Conservation (phyloP, 2,113 vertebrate species). For the Tenrec ecaudatus region DNA sequence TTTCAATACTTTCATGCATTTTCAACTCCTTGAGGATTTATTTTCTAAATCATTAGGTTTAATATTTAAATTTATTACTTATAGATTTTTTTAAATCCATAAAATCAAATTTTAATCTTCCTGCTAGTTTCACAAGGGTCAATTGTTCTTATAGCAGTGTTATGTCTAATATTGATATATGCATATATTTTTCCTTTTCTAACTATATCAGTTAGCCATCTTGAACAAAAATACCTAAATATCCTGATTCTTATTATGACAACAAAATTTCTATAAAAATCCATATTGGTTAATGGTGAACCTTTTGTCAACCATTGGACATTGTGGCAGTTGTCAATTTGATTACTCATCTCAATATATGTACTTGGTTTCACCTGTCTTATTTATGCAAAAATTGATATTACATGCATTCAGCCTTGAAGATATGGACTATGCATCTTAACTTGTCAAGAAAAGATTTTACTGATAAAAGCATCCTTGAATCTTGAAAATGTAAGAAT, state of each 20-base stretch:
- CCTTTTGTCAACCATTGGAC: neutral
- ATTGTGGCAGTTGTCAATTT: neutral
- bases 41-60: neutral
- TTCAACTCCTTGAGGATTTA: neutral
- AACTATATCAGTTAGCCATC: neutral
- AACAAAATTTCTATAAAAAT: neutral
- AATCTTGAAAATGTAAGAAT: neutral
- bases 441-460: neutral
- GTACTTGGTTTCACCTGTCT: neutral
- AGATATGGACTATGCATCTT: neutral
- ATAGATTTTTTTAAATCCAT: neutral
- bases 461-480: neutral
- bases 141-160: neutral
- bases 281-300: neutral
- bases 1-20: neutral
- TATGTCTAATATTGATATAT: neutral
- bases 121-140: neutral
- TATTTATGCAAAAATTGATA: neutral
- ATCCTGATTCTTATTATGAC: neutral
- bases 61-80: neutral
- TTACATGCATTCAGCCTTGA: neutral
- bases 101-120: constrained; percentile 1
- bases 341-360: neutral
- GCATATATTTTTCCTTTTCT: neutral
- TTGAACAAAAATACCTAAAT: neutral